These are phyloP conservation scores for Sebastiscus tertius DNA, from an alignment of 2,797 vertebrate genomes.

Conservation along the genomic window DNA sequence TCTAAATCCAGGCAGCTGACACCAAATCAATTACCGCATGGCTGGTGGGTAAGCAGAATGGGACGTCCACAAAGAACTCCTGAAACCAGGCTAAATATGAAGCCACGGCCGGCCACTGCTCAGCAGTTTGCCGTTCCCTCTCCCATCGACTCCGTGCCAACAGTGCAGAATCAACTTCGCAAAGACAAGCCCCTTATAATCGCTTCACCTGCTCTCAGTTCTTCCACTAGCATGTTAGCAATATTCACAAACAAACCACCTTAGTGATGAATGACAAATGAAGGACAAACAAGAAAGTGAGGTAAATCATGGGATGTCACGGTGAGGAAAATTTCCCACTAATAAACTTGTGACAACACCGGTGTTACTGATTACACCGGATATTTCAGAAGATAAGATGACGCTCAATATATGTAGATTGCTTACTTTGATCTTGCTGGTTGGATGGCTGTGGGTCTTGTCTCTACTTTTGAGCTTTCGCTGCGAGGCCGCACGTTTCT, in stretches of 20 bases:
- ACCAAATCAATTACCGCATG: constrained; percentile 79
- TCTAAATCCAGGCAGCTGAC: constrained; percentile 77
- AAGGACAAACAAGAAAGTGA: not conserved
- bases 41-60: constrained; percentile 75
- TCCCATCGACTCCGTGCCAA: constrained; percentile 34
- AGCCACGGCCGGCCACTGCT: constrained; percentile 40
- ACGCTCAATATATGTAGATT: too few species aligned
- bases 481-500: too few species aligned
- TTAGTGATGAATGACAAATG: constrained; percentile 10
- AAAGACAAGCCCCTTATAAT: constrained; percentile 44
- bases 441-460: too few species aligned
- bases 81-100: constrained; percentile 70
- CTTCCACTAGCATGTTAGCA: constrained; percentile 15
- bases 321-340: too few species aligned
- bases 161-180: constrained; percentile 36
- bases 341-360: too few species aligned
- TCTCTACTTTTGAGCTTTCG: too few species aligned
- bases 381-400: too few species aligned
- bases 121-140: constrained; percentile 59
- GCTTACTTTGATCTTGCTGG: too few species aligned
- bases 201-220: constrained; percentile 21
- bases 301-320: not conserved
- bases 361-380: too few species aligned
- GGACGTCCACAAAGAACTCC: constrained; percentile 64
- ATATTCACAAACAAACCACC: constrained; percentile 24